Evolutionary conservation across 2,888 invertebrate genomes (phyloP).

Genomic region (Protonemura montana): DNA sequence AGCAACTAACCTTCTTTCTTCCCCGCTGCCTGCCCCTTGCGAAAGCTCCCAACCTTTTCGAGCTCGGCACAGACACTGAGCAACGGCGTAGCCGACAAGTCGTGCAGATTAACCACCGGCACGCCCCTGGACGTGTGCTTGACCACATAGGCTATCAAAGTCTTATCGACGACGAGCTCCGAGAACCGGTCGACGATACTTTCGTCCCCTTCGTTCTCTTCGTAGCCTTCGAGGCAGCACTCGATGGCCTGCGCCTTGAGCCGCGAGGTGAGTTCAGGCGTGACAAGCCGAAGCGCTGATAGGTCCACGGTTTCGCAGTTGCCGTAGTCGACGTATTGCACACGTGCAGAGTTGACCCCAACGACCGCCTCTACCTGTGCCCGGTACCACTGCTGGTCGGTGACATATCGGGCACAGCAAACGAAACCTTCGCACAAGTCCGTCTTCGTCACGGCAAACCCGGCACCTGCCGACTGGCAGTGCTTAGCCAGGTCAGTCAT

Average conservation of each 20-base stretch:
- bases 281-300: constrained; percentile 69
- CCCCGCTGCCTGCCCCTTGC: neutral
- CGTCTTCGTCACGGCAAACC: constrained; percentile 56
- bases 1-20: constrained; percentile 27
- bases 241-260: constrained; percentile 78
- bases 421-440: constrained; percentile 68
- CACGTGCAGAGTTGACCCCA: constrained; percentile 65
- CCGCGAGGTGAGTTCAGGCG: constrained; percentile 67
- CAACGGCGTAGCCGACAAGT: constrained; percentile 58
- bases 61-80: constrained; percentile 52
- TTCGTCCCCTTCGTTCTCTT: constrained; percentile 59
- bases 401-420: constrained; percentile 81
- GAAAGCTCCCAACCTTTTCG: neutral
- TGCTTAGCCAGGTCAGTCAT: constrained; percentile 72
- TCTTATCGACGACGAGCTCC: constrained; percentile 72
- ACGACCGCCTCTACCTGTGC: constrained; percentile 74
- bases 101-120: constrained; percentile 69
- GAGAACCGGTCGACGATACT: constrained; percentile 71
- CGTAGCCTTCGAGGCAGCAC: constrained; percentile 75
- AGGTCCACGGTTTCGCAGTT: constrained; percentile 82
- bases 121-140: constrained; percentile 64
- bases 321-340: constrained; percentile 94
- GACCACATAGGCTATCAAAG: constrained; percentile 66
- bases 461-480: constrained; percentile 61
- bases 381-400: constrained; percentile 89